These are phyloP conservation scores for Zosterops japonicus DNA, from an alignment of 2,113 vertebrate species.

Conservation along the genomic window DNA sequence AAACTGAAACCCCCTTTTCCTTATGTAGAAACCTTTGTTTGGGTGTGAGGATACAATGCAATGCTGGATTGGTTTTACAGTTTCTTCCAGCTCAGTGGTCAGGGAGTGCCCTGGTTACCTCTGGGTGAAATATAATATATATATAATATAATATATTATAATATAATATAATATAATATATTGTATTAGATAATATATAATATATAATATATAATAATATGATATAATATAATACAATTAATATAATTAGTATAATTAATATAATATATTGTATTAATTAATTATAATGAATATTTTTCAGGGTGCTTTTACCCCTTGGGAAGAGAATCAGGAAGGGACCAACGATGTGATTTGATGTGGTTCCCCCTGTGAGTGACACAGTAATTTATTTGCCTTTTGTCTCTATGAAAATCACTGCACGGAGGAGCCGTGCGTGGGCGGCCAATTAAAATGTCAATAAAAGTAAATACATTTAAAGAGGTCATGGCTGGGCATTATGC, in stretches of 20 bases:
- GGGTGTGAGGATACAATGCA: too few species aligned
- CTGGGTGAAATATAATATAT: background rate
- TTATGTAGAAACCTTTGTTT: too few species aligned
- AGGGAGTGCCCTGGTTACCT: background rate
- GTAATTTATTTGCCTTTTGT: background rate
- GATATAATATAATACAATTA: too few species aligned
- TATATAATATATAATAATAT: too few species aligned
- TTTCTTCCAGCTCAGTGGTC: background rate
- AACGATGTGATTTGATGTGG: background rate
- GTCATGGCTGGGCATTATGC: background rate
- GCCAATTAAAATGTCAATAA: slow-evolving; percentile 20
- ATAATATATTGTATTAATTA: too few species aligned
- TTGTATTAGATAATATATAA: too few species aligned
- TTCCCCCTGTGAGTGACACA: background rate
- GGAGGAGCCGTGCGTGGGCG: accelerated
- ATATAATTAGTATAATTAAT: too few species aligned
- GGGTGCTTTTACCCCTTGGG: background rate
- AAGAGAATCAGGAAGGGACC: background rate
- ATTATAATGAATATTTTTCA: background rate
- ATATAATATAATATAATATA: too few species aligned
- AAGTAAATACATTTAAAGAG: slow-evolving; percentile 17
- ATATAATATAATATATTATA: too few species aligned
- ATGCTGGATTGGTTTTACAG: background rate
- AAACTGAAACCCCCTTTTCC: too few species aligned
- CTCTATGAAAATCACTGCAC: background rate